A percentile compares a stretch with the other conserved stretches of the same genome.
Conservation (phyloP, 2,113 vertebrate species). For the Apeltes quadracus region DNA sequence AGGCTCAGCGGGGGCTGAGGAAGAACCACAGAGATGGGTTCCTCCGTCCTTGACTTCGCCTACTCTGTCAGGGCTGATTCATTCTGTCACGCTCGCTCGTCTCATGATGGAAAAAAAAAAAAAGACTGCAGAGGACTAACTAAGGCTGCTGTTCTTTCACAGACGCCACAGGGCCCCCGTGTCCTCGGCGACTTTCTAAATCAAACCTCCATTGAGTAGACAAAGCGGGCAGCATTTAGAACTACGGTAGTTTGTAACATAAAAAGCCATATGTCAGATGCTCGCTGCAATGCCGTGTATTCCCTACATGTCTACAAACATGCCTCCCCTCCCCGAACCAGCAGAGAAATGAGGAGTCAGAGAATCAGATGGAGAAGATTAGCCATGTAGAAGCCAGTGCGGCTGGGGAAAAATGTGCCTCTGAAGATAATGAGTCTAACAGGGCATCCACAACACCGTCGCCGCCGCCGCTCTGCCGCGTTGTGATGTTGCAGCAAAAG, state of each 20-base stretch:
- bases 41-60: conserved; percentile 48
- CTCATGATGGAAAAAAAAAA: conserved; percentile 38
- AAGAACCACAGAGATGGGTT: conserved; percentile 33
- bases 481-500: conserved; percentile 66
- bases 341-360: conserved; percentile 73
- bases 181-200: conserved; percentile 47
- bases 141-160: conserved; percentile 45
- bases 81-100: conserved; percentile 38
- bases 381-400: conserved; percentile 67
- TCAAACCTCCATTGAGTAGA: conserved; percentile 17
- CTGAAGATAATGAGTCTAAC: conserved; percentile 80
- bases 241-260: conserved; percentile 21
- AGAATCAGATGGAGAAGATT: conserved; percentile 73
- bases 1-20: conserved; percentile 40
- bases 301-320: too few relatives aligned
- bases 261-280: too few relatives aligned
- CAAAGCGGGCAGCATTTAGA: background rate
- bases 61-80: conserved; percentile 39
- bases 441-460: conserved; percentile 65
- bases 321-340: conserved; percentile 63
- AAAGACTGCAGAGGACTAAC: conserved; percentile 46
- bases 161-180: conserved; percentile 36
- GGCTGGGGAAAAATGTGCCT: conserved; percentile 69
- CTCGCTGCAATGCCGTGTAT: too few relatives aligned
- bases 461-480: conserved; percentile 37